phyloP scores from a whole-genome alignment of 2,797 vertebrate genomes.

The Aphelocoma californica region DNA sequence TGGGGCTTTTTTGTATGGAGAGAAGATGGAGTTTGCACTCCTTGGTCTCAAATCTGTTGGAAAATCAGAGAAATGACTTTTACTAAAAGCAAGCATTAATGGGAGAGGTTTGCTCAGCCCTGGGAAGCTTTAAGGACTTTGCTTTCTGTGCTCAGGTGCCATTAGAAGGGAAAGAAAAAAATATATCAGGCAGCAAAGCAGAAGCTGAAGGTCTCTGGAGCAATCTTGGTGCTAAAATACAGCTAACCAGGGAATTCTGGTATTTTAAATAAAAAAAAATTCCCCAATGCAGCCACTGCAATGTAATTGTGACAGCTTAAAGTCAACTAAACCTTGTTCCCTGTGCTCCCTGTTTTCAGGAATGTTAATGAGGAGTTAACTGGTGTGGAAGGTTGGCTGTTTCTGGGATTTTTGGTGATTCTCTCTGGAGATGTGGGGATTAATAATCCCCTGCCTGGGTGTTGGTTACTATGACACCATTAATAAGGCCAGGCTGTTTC shows the following conservation, averaged over 20 bases:
- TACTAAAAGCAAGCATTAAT: rapidly evolving
- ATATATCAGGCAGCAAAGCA: neutral
- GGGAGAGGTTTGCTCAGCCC: neutral
- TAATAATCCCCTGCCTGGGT: neutral
- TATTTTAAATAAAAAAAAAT: no score
- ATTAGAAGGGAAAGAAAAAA: rapidly evolving
- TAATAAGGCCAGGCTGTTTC: neutral
- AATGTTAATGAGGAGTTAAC: neutral
- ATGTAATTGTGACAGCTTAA: neutral
- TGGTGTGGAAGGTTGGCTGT: neutral
- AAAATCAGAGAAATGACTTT: neutral
- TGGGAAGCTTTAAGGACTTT: neutral
- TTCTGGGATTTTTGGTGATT: neutral
- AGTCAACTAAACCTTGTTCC: neutral
- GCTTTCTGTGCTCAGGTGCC: neutral
- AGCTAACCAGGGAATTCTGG: neutral
- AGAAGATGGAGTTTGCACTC: neutral
- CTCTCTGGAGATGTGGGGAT: neutral
- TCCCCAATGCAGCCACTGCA: rapidly evolving
- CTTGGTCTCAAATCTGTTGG: neutral
- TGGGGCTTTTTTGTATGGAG: rapidly evolving
- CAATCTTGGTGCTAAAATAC: neutral
- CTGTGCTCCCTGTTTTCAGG: neutral
- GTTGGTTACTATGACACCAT: neutral
- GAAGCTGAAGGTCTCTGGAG: neutral